Evolutionary conservation across 2,113 vertebrate genomes (phyloP).

Genomic region (Melanocharis versteri): DNA sequence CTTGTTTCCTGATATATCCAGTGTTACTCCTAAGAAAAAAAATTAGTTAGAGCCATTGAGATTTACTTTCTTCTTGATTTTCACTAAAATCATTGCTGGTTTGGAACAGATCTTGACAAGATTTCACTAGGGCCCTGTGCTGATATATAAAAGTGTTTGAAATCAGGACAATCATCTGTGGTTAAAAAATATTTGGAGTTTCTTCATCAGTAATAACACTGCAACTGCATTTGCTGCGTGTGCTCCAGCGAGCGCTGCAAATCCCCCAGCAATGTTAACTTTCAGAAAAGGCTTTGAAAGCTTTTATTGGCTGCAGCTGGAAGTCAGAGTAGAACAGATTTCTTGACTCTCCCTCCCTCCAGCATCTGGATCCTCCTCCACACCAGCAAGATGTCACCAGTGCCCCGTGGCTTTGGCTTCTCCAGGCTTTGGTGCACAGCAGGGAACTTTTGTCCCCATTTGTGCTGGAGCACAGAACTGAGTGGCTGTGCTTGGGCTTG

Average conservation of each 20-base stretch:
- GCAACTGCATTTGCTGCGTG: background rate
- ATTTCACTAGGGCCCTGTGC: background rate
- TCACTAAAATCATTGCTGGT: background rate
- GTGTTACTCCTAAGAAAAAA: background rate
- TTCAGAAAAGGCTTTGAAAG: slow-evolving; percentile 46
- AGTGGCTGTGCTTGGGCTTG: background rate
- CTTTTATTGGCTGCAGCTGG: slow-evolving; percentile 47
- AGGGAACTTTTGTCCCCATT: background rate
- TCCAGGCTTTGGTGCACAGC: background rate
- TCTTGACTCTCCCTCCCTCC: background rate
- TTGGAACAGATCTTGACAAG: background rate
- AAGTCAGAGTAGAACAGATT: slow-evolving; percentile 20
- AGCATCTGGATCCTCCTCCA: background rate
- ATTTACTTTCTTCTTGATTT: background rate
- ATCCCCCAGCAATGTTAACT: slow-evolving; percentile 7
- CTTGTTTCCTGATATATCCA: background rate
- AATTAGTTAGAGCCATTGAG: background rate
- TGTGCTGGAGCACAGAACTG: background rate
- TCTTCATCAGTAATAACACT: background rate
- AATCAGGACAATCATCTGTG: background rate
- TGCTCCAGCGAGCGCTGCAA: background rate
- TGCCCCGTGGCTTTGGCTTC: background rate
- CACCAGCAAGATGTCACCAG: rapidly evolving
- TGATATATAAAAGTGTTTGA: background rate
- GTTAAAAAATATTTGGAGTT: background rate